These are phyloP conservation scores for Sula dactylatra DNA, from an alignment of 2,113 vertebrate species.

Conservation along the genomic window DNA sequence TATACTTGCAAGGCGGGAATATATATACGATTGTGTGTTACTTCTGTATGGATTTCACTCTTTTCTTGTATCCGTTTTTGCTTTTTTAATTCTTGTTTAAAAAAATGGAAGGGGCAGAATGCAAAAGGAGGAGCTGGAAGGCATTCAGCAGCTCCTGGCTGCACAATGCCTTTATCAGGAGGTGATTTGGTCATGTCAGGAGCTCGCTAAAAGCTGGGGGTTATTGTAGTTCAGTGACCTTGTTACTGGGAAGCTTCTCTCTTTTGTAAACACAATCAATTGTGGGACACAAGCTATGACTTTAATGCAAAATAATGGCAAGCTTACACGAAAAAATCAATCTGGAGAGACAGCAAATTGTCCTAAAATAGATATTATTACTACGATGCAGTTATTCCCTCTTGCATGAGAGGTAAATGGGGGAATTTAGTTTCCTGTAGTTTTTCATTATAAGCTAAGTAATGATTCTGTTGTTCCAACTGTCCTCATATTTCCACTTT, in stretches of 20 bases:
- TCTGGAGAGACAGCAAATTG: neutral
- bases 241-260: neutral
- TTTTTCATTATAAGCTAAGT: neutral
- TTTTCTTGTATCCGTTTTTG: neutral
- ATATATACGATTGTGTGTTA: neutral
- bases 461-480: neutral
- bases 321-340: neutral
- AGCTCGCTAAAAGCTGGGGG: conserved; percentile 2
- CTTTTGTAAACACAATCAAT: neutral
- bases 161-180: neutral
- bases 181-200: neutral
- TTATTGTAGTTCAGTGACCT: conserved; percentile 50
- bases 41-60: neutral
- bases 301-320: conserved; percentile 43
- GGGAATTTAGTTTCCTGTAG: neutral
- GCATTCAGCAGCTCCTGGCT: neutral
- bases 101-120: neutral
- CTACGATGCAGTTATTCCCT: neutral
- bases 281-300: neutral
- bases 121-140: neutral
- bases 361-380: conserved; percentile 20
- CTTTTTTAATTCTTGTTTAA: neutral
- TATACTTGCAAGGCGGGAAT: neutral
- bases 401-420: conserved; percentile 1
- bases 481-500: neutral